These are phyloP conservation scores for Nycticorax nycticorax DNA, from an alignment of 2,113 vertebrate genomes.

Conservation along the genomic window DNA sequence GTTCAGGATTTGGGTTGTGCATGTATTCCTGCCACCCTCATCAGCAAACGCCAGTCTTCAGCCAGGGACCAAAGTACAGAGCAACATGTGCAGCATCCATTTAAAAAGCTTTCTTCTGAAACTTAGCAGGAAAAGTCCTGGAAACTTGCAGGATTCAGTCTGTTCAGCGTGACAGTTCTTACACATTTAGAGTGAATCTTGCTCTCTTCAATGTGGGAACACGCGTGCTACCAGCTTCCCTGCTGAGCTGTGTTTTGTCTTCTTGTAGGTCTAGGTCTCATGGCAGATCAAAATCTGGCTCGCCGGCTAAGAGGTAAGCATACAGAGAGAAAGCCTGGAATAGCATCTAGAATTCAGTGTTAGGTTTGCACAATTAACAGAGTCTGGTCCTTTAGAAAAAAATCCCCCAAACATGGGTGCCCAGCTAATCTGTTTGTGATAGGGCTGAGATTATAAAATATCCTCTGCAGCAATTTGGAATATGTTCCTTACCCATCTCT, in stretches of 20 bases:
- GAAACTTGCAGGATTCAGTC: background rate
- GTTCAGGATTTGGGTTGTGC: background rate
- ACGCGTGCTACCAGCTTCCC: background rate
- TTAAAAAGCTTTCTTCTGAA: background rate
- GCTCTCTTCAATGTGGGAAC: background rate
- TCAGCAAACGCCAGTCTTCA: background rate
- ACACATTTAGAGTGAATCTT: background rate
- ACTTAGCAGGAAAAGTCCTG: background rate
- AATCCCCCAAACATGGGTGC: background rate
- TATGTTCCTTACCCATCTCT: background rate
- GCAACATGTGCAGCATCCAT: background rate
- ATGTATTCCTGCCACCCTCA: background rate
- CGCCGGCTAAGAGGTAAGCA: slow-evolving; percentile 46
- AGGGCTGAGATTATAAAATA: background rate
- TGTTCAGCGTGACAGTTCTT: background rate
- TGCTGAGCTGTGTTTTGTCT: background rate
- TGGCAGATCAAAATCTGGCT: slow-evolving; percentile 66
- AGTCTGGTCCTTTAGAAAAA: background rate
- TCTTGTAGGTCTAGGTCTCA: slow-evolving; percentile 55
- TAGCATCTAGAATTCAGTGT: background rate
- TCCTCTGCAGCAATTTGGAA: background rate
- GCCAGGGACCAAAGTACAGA: background rate
- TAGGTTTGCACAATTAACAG: background rate
- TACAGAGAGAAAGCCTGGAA: background rate
- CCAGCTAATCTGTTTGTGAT: background rate